These are phyloP conservation scores for Drosophila paucipuncta DNA, from an alignment of 2,888 invertebrate genomes.

Conservation along the genomic window DNA sequence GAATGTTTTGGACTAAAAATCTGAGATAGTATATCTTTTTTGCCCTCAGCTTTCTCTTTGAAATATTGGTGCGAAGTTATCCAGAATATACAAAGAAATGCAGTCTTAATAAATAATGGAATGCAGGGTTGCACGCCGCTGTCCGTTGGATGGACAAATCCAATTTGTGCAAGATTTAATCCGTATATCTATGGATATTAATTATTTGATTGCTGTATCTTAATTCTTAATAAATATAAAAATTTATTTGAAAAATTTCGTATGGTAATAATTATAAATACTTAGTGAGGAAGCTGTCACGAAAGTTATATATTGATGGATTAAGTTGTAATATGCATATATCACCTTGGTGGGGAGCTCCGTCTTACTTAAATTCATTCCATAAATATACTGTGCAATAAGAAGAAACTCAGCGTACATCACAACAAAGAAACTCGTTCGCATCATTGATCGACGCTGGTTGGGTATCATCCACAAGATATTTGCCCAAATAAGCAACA, in stretches of 20 bases:
- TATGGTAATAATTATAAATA: not conserved
- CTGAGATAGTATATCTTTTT: conserved; percentile 84
- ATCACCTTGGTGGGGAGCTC: conserved; percentile 91
- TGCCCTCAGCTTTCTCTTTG: conserved; percentile 90
- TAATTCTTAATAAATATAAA: not conserved
- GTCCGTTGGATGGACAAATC: conserved; percentile 89
- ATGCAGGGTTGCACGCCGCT: conserved; percentile 87
- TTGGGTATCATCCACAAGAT: conserved; percentile 98
- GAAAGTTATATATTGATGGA: not conserved
- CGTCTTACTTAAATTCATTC: conserved; percentile 92
- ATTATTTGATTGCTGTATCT: not conserved
- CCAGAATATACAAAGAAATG: conserved; percentile 97
- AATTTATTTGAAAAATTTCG: not conserved
- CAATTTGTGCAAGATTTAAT: conserved; percentile 92
- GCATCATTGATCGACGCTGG: conserved; percentile 95
- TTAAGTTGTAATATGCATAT: not conserved
- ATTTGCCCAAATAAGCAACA: conserved; percentile 96
- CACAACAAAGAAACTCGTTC: conserved; percentile 95
- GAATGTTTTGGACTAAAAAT: conserved; percentile 83
- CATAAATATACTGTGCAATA: conserved; percentile 93
- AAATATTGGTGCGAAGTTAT: conserved; percentile 96
- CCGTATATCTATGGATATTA: conserved; percentile 86
- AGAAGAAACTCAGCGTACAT: conserved; percentile 94
- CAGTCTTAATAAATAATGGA: conserved; percentile 92
- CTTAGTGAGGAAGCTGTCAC: not conserved